Evolutionary conservation across 2,888 invertebrate species (phyloP).

Genomic region (Hydroisotoma schaefferi): DNA sequence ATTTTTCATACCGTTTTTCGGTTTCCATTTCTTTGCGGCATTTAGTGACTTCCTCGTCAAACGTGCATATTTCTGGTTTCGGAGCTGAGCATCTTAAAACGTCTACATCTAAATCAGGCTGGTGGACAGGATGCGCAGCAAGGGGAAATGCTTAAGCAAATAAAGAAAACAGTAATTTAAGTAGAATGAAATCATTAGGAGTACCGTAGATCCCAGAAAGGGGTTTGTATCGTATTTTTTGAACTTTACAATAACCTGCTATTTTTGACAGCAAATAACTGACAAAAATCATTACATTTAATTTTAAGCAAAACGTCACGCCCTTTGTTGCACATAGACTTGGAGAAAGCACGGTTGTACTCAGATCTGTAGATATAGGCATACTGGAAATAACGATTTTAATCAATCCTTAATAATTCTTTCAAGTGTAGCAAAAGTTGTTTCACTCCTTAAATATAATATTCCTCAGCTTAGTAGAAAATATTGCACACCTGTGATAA

Average conservation of each 20-base stretch:
- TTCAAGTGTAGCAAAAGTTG: no score
- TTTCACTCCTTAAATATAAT: no score
- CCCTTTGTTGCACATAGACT: constrained; percentile 33
- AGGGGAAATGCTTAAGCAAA: constrained; percentile 28
- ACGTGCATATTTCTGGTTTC: constrained; percentile 26
- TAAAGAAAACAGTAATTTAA: not conserved
- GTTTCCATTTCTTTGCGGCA: constrained; percentile 17
- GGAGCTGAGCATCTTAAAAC: constrained; percentile 29
- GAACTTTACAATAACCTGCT: no score
- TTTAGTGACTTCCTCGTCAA: constrained; percentile 15
- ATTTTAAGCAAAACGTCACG: constrained; percentile 34
- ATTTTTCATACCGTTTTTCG: constrained; percentile 24
- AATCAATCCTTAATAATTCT: not conserved
- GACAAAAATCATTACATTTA: constrained; percentile 23
- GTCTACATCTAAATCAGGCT: constrained; percentile 40
- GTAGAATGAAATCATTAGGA: not conserved
- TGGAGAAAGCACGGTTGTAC: constrained; percentile 25
- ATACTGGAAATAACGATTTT: constrained; percentile 19
- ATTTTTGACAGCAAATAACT: no score
- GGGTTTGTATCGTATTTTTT: no score
- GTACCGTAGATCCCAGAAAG: not conserved
- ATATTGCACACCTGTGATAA: constrained; percentile 38
- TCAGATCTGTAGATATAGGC: constrained; percentile 36
- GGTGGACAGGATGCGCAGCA: constrained; percentile 35
- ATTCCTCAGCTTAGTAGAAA: no score